These are phyloP conservation scores for Burhinus oedicnemus DNA, from an alignment of 2,113 vertebrate species.

Conservation along the genomic window DNA sequence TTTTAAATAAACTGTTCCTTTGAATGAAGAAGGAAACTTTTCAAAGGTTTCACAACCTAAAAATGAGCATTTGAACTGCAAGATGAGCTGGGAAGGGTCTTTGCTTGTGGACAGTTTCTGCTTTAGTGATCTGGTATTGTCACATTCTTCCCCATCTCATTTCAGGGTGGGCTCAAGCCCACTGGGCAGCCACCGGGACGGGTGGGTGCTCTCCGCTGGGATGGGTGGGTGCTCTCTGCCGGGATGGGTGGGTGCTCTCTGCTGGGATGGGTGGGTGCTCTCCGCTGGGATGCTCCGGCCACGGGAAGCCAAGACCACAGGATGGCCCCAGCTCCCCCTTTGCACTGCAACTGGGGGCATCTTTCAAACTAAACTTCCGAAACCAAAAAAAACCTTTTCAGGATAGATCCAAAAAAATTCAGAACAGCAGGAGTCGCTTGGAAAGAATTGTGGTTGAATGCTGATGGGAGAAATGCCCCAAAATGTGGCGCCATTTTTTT, in stretches of 20 bases:
- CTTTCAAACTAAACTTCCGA: background rate
- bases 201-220: background rate
- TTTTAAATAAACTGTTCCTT: background rate
- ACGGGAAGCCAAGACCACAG: fast-evolving
- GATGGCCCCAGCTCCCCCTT: fast-evolving
- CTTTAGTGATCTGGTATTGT: background rate
- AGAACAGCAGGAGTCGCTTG: background rate
- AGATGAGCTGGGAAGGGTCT: background rate
- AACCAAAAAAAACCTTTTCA: background rate
- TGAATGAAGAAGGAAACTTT: background rate
- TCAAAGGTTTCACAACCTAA: background rate
- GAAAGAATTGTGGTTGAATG: background rate
- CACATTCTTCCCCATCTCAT: background rate
- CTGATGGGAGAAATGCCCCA: background rate
- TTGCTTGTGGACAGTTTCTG: background rate
- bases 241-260: no score
- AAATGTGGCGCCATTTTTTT: fast-evolving
- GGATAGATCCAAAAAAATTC: background rate
- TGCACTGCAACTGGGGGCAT: background rate
- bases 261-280: no score
- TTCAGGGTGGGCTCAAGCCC: background rate
- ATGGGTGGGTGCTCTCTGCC: no score
- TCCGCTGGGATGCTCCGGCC: background rate
- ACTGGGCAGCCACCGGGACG: background rate
- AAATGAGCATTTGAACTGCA: background rate